phyloP scores from a whole-genome alignment of 2,797 vertebrate species.

The Hydrophis major region DNA sequence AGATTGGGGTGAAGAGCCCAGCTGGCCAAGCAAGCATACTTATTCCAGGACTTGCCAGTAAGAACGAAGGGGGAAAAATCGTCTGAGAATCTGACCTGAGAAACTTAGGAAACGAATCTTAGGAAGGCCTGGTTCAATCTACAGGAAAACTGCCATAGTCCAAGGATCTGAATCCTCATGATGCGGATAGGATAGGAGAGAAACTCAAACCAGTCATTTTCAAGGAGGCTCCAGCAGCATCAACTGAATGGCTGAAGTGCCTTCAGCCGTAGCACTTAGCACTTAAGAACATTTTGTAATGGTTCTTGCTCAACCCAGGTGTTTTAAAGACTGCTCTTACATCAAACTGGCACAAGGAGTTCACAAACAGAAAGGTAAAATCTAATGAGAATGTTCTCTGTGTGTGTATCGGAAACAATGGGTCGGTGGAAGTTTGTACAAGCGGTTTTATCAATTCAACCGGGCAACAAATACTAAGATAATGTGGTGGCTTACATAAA shows the following conservation, averaged over 20 bases:
- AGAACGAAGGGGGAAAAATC: neutral
- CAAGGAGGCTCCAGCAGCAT: neutral
- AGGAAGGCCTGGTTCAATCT: neutral
- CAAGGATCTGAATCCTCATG: neutral
- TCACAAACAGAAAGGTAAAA: neutral
- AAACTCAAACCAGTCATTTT: neutral
- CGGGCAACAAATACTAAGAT: neutral
- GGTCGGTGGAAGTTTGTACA: neutral
- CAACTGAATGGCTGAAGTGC: neutral
- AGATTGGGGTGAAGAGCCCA: neutral
- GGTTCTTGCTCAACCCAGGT: neutral
- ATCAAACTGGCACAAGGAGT: neutral
- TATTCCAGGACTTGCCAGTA: neutral
- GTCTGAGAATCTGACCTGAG: neutral
- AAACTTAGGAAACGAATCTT: neutral
- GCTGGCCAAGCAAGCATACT: neutral
- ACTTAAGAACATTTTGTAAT: neutral
- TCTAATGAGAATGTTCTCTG: neutral
- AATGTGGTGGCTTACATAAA: neutral
- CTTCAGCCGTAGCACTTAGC: neutral
- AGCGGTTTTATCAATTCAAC: neutral
- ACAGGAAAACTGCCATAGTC: neutral
- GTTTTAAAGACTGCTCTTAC: neutral
- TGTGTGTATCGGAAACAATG: neutral
- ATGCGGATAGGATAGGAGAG: neutral